Evolutionary conservation across 53 echinoderm and acorn worm genomes (phyloP), one percentile per base, ranked within the genome.

Genomic region (Paracentrotus lividus): DNA sequence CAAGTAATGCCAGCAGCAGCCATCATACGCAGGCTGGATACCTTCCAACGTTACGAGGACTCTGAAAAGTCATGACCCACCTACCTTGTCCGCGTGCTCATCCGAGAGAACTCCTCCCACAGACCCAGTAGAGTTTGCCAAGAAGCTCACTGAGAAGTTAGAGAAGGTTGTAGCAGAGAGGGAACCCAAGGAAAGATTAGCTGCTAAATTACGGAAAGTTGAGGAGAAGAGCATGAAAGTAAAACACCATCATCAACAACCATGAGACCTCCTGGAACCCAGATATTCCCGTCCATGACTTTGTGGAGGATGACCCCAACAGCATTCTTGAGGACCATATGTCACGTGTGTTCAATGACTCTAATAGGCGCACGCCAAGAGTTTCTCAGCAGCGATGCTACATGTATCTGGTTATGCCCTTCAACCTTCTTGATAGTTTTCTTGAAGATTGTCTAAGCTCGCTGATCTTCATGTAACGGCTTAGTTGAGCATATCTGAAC

Each of bases 241-340:
- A 60, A 92, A 81, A 29, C 53, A 3, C 68, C 72, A 0, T 20
- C 90, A 31, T 90, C 90, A 14, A 32, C 92, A 0, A 31, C 76
- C 32, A 92, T 56, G 78, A 49, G 81, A 44, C 44, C 92, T 44
- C 76, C 91, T 8, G 92, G 92, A 34, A 81, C 81, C 16, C 84
- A 88, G 78, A 69, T 94, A 54, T 90, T 96, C 43, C 90, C 92
- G 95, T 93, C 43, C 77, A 88, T n/a, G 94, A 95, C 53, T 90
- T 97, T 51, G 91, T 95, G 36, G 99, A 99, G 76, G 99, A 99
- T 21, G 99, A 99, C 93, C 99, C 99, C 38, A 97, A 97, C 93
- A 99, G 99, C 94, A 99, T 99, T 96, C 90, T 99, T 47, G 99
- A 99, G 29, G 96, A 99, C 91, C 99, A 99, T 91, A 95, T 96